phyloP scores from a whole-genome alignment of 2,888 invertebrate species.

The Drosophila parthenogenetica region DNA sequence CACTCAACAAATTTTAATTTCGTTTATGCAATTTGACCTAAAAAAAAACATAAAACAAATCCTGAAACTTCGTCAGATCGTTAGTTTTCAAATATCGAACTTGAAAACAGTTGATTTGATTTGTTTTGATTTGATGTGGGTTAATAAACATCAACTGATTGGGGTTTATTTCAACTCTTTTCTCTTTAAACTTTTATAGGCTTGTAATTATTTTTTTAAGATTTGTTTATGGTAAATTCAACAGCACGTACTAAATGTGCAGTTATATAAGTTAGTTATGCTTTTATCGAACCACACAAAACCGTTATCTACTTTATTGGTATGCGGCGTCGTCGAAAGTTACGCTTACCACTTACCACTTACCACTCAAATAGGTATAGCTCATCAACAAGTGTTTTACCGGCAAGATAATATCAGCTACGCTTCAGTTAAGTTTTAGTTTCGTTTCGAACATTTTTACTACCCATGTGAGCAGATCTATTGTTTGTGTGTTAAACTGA shows the following conservation, averaged over 20 bases:
- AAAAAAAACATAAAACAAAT: background rate
- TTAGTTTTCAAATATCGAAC: no score
- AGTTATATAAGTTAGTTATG: slow-evolving; percentile 9
- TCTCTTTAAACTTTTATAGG: background rate
- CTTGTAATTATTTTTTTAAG: background rate
- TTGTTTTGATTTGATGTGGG: no score
- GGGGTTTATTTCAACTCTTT: no score
- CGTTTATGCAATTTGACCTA: slow-evolving; percentile 28
- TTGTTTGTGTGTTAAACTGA: slow-evolving; percentile 37
- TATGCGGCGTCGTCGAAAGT: slow-evolving; percentile 21
- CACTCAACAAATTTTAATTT: slow-evolving; percentile 21
- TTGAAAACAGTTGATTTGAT: no score
- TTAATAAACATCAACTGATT: no score
- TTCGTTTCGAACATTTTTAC: slow-evolving; percentile 14
- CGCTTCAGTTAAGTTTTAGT: slow-evolving; percentile 12
- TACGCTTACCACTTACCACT: slow-evolving; percentile 5
- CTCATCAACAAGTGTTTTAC: slow-evolving; percentile 7
- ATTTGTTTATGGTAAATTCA: background rate
- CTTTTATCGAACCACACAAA: slow-evolving; percentile 10
- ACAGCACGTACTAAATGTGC: slow-evolving; percentile 11
- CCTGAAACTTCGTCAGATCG: no score
- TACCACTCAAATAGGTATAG: slow-evolving; percentile 4
- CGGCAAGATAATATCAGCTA: slow-evolving; percentile 27
- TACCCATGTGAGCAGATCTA: slow-evolving; percentile 4
- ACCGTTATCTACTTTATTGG: slow-evolving; percentile 21